Evolutionary conservation across 2,113 vertebrate species (phyloP), one percentile per base, ranked within the genome.

Genomic region (Epinephelus lanceolatus): DNA sequence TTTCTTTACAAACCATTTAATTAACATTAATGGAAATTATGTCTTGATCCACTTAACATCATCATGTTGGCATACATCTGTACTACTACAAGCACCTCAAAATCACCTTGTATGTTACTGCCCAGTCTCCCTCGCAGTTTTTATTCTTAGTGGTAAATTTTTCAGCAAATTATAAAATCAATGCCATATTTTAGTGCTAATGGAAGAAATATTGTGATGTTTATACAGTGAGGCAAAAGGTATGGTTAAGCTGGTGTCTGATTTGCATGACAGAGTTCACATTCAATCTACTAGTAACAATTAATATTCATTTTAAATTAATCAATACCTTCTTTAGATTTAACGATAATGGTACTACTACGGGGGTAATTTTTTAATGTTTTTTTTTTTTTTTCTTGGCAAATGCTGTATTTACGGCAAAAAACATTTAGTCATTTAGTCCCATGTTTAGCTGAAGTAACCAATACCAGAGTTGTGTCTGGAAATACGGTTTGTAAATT

Each of bases 401-500:
- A 37, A 37, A 27, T 14, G 15, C 10, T 13, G 21, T 10, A 10
- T 14, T 33, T 6, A 5, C 55, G 11, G n/a, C 40, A 42, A 49
- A 62, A 37, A 42, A 71, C 0, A 68, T 18, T 23, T 30, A 30
- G 8, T 42, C 5, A 65, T 4, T 49, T 2, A 75, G 69, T 62
- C 2, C 25, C 0, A 4, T 10, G 40, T 42, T 74, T n/a, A 40
- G 33, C 21, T n/a, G 15, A 73, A 6, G 2, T 42, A 8, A 5
- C 52, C 8, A 53, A 60, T 21, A 11, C 0, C 33, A 61, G 11
- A 59, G 19, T 12, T 62, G 10, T 52, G n/a, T 65, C 51, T 56
- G 21, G 5, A 2, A 4, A 60, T 55, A n/a, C 11, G 6, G 47
- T 42, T 78, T 11, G 10, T 61, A 59, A 71, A 83, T 90, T 89